A percentile compares a stretch with the other conserved stretches of the same genome.
Evolutionary conservation across 2,113 vertebrate species (phyloP).

Genomic region (Egretta garzetta): DNA sequence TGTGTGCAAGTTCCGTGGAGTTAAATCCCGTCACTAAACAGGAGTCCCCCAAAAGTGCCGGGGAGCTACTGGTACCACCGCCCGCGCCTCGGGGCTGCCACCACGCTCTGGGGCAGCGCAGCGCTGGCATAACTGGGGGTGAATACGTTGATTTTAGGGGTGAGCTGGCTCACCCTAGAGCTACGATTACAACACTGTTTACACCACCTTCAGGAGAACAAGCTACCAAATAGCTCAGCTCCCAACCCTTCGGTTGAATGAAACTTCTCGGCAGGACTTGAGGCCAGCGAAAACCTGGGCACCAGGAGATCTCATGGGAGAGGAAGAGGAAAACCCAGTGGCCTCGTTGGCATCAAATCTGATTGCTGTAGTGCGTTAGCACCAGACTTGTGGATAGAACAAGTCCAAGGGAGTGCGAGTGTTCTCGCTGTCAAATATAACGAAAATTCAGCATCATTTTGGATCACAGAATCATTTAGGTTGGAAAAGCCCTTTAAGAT

Average conservation of each 20-base stretch:
- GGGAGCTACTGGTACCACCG: not conserved
- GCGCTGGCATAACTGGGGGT: not conserved
- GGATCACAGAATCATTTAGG: not conserved
- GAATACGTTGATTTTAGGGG: not conserved
- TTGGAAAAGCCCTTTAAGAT: too few species aligned
- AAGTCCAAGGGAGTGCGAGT: rapidly evolving
- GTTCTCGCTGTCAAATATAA: not conserved
- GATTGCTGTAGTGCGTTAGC: rapidly evolving
- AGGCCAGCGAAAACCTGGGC: not conserved
- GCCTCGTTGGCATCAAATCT: not conserved
- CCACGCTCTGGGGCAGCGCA: not conserved
- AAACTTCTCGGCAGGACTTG: not conserved
- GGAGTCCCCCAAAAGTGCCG: not conserved
- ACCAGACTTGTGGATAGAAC: rapidly evolving
- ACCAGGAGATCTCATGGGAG: not conserved
- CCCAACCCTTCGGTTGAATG: not conserved
- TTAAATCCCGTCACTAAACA: not conserved
- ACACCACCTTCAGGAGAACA: not conserved
- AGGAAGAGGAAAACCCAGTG: not conserved
- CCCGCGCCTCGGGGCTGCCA: rapidly evolving
- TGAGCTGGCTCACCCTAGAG: not conserved
- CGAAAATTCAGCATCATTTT: not conserved
- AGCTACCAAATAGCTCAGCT: not conserved
- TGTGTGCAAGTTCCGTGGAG: not conserved
- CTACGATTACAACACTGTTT: not conserved